phyloP scores from a whole-genome alignment of 2,888 invertebrate genomes.

The Ariolimax columbianus region DNA sequence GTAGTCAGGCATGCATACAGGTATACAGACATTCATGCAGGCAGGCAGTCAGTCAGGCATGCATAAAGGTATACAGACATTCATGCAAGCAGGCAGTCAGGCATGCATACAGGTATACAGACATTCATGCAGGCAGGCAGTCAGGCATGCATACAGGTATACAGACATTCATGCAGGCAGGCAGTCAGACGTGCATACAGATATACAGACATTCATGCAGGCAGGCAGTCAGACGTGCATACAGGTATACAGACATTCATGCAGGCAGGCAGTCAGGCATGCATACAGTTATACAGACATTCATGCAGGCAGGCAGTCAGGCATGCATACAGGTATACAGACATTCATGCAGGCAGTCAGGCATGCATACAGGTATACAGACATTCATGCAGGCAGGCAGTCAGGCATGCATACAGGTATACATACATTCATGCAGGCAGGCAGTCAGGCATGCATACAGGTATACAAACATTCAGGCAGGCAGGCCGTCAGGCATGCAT shows the following conservation, averaged over 20 bases:
- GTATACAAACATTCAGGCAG: no score
- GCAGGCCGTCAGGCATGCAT: background rate
- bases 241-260: no score
- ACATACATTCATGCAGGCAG: background rate
- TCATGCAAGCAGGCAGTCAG: no score
- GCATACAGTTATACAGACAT: no score
- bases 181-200: no score
- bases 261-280: no score
- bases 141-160: conserved; percentile 3
- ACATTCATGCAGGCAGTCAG: background rate
- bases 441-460: no score
- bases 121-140: background rate
- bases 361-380: background rate
- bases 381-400: background rate
- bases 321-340: background rate
- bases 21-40: background rate
- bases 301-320: no score
- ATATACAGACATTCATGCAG: no score
- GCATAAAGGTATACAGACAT: no score
- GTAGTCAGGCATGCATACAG: background rate
- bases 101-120: background rate
- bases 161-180: background rate
- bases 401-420: background rate
- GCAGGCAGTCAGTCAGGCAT: background rate
- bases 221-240: no score